Evolutionary conservation across 2,797 vertebrate genomes (phyloP), one percentile per base, ranked within the genome.

Genomic region (Scolopax rusticola): DNA sequence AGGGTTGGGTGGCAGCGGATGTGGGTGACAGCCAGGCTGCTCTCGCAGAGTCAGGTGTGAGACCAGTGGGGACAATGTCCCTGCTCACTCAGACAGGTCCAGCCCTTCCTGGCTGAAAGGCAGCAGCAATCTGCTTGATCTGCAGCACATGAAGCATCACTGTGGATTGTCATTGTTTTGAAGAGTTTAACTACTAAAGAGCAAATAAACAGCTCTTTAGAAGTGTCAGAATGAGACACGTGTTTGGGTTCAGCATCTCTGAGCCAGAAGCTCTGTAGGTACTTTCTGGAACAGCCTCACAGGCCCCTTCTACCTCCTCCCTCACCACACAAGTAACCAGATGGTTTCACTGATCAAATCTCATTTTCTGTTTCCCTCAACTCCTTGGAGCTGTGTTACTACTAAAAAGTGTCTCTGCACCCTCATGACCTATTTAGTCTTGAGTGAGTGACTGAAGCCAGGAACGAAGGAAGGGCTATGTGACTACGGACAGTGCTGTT

Each of bases 351-450:
- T 47, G 21, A 73, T 65, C 65, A 81, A 54, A 23, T 61, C 15
- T 56, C 60, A 21, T 27, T 41, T 84, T 65, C 21, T 48, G 8
- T 13, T 77, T 93, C 84, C 51, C 70, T 84, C 33, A 63, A 0
- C 3, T 43, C 23, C 10, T 33, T 1, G 0, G 15, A 20, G 1
- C 1, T 54, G 51, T 81, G 3, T 47, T 54, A 45, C 10, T 68
- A 50, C 30, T 45, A 61, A 65, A 68, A 51, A 43, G 13, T 43
- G 3, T 48, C 38, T 78, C 27, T 87, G 33, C 6, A 33, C 7
- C 8, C 28, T 77, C 43, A 36, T 36, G 36, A 36, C 36, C 36
- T 40, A 19, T 13, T 60, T 32, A 32, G 19, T 48, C 43, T 63
- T 25, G 15, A 81, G 40, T 3, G 60, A 75, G 53, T 30, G 48